A percentile compares a stretch with the other conserved stretches of the same genome.
phyloP scores from a whole-genome alignment of 2,797 vertebrate genomes.

The Acipenser ruthenus region DNA sequence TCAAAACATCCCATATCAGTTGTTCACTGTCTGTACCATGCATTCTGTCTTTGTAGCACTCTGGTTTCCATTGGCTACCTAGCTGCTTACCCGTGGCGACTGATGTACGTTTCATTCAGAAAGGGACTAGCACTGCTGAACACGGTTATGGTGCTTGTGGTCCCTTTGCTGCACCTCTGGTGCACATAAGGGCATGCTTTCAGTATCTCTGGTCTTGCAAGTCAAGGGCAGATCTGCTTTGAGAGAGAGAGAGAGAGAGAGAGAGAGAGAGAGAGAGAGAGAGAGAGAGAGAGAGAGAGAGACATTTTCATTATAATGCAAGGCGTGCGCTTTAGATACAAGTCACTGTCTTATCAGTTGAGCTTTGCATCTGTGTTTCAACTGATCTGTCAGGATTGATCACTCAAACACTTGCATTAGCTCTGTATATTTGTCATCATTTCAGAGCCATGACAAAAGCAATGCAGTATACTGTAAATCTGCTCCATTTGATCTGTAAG shows the following conservation, averaged over 20 bases:
- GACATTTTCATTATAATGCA: not conserved
- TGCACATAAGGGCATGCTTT: not conserved
- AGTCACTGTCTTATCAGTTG: not conserved
- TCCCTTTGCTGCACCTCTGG: slow-evolving; percentile 8
- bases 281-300: too few relatives aligned
- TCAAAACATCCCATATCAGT: not conserved
- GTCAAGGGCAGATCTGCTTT: too few relatives aligned
- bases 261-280: too few relatives aligned
- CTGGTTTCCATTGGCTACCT: slow-evolving; percentile 6
- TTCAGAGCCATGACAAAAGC: not conserved
- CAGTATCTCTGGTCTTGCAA: too few relatives aligned
- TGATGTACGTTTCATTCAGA: not conserved
- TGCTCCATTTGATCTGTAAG: not conserved
- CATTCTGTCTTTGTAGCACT: not conserved
- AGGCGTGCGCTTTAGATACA: not conserved
- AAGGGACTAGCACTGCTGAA: not conserved
- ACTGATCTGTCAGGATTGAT: not conserved
- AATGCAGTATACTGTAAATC: not conserved
- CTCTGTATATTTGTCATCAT: slow-evolving; percentile 1
- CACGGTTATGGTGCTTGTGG: not conserved
- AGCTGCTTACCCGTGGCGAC: slow-evolving; percentile 6
- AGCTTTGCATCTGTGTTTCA: not conserved
- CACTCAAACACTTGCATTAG: not conserved
- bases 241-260: too few relatives aligned
- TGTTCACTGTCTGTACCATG: not conserved